These are phyloP conservation scores for Anhinga anhinga DNA, from an alignment of 2,113 vertebrate genomes.

Conservation along the genomic window DNA sequence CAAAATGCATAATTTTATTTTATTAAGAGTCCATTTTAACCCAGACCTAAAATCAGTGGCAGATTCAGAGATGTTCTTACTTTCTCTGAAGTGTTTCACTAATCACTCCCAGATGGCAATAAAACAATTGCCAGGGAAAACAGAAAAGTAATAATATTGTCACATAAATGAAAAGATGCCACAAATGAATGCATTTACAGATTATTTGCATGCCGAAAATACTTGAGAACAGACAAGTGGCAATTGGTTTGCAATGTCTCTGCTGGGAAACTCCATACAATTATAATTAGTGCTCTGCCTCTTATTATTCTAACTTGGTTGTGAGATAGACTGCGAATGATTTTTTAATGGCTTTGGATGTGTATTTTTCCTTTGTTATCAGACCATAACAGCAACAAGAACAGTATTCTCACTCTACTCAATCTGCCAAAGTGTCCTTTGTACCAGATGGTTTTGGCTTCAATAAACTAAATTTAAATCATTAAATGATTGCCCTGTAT, in stretches of 20 bases:
- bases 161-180: slow-evolving; percentile 39
- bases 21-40: slow-evolving; percentile 12
- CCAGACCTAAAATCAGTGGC: background rate
- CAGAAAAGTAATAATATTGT: slow-evolving; percentile 34
- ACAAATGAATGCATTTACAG: slow-evolving; percentile 44
- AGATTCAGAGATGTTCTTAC: background rate
- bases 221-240: slow-evolving; percentile 50
- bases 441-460: slow-evolving; percentile 43
- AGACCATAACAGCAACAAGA: slow-evolving; percentile 52
- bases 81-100: slow-evolving; percentile 4
- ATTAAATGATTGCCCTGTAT: slow-evolving; percentile 19
- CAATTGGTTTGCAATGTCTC: slow-evolving; percentile 55
- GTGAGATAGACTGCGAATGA: slow-evolving; percentile 32
- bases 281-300: slow-evolving; percentile 23
- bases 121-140: slow-evolving; percentile 49
- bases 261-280: slow-evolving; percentile 57
- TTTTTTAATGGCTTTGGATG: slow-evolving; percentile 57
- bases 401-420: slow-evolving; percentile 9
- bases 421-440: slow-evolving; percentile 40
- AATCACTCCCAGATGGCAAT: slow-evolving; percentile 29
- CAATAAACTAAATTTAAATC: slow-evolving; percentile 39
- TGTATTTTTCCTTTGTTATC: slow-evolving; percentile 65
- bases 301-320: slow-evolving; percentile 49
- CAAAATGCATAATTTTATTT: background rate
- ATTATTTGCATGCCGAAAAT: slow-evolving; percentile 5